phyloP scores from a whole-genome alignment of 1,140 invertebrate genomes.

The Eulimnadia texana region DNA sequence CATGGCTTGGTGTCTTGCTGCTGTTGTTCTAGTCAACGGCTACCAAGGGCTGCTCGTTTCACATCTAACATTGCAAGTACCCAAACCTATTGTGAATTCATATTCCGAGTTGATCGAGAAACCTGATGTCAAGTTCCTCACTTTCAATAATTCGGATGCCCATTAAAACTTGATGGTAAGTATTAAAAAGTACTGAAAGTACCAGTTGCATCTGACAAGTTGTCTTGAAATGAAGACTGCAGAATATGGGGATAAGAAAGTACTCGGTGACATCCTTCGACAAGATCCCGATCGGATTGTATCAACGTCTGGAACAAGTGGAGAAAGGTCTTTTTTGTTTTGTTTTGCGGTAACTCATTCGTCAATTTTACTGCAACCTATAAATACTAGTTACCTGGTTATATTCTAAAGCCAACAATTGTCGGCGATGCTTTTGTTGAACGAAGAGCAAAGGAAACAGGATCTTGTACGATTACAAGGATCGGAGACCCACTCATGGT shows the following conservation, averaged over 20 bases:
- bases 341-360: neutral
- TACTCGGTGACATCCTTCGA: neutral
- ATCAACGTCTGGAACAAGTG: neutral
- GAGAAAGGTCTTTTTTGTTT: neutral
- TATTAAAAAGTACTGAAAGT: neutral
- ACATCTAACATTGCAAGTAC: neutral
- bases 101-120: neutral
- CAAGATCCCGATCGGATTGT: neutral
- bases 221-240: neutral
- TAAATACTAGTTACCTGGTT: too few relatives aligned
- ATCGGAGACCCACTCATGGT: too few relatives aligned
- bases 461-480: too few relatives aligned
- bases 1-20: neutral
- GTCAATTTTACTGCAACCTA: too few relatives aligned
- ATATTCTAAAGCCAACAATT: too few relatives aligned
- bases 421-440: too few relatives aligned
- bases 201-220: neutral
- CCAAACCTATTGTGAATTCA: neutral
- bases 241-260: neutral
- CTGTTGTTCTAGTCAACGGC: neutral
- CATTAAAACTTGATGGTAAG: neutral
- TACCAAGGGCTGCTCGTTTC: neutral
- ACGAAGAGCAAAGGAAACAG: too few relatives aligned
- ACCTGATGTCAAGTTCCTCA: neutral
- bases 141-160: neutral